Base-by-base conservation (phyloP, 2,888 invertebrate species). In the Drosophila recens region DNA sequence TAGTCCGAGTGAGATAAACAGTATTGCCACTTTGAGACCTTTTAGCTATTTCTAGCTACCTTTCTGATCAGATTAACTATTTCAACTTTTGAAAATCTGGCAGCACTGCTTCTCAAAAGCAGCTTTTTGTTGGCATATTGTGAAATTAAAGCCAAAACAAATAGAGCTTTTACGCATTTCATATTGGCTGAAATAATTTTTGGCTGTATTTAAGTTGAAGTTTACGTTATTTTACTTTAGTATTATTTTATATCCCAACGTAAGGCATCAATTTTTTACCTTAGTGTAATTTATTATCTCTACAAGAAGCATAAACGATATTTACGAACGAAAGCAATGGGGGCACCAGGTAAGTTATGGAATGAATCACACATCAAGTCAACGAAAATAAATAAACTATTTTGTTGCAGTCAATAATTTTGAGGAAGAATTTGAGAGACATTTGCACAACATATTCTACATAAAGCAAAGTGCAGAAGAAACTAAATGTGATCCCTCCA, bases 381-480 rank as follows among this genome's bases (percentile, higher is more conserved):
- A 42, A 15, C 33, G 2, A 17, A 15, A 5, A 4, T 13, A 45
- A 8, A 36, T 61, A 45, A 66, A 33, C 10, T 0, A 30, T 15
- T 34, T 17, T 23, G 9, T 58, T 27, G 2, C 48, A 83, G 68
- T 11, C n/a, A 43, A 72, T 13, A 70, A 51, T 27, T 79, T 83
- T 40, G 71, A 87, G 1, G 66, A 53, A 5, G 67, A 74, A 46
- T 79, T 84, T 30, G 88, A 72, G 10, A 1, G 0, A 2, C 63
- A 76, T 33, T 71, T 84, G 23, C 52, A 58, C 9, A 27, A 15
- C 0, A 30, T 89, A 20, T 79, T 87, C 9, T 59, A 53, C 13
- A 8, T 84, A 0, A 67, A 40, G 8, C 57, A 38, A 1, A 40
- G 8, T 1, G 10, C 8, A 5, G 66, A 48, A 8, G 23, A 51